Conservation (phyloP, 2,888 invertebrate species). For the Xanthorhoe designata region DNA sequence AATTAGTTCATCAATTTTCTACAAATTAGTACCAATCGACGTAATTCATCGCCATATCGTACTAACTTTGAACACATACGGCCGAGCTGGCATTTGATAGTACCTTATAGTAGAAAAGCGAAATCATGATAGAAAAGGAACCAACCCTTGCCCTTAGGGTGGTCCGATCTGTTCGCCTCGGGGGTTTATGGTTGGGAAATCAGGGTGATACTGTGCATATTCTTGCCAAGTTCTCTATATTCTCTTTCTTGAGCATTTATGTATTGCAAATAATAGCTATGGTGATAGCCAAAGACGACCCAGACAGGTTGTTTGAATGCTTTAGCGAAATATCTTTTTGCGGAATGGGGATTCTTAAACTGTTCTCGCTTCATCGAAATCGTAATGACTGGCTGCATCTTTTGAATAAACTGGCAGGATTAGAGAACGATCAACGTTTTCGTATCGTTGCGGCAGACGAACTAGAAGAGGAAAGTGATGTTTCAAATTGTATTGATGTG, state of each 20-base stretch:
- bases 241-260: slow-evolving; percentile 54
- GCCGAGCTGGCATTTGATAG: not conserved
- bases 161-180: slow-evolving; percentile 42
- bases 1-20: slow-evolving; percentile 17
- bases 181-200: slow-evolving; percentile 51
- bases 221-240: slow-evolving; percentile 49
- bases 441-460: slow-evolving; percentile 46
- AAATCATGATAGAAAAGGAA: slow-evolving; percentile 17
- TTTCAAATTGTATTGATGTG: slow-evolving; percentile 38
- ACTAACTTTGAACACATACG: slow-evolving; percentile 1
- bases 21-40: slow-evolving; percentile 4
- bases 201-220: slow-evolving; percentile 45
- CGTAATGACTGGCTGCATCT: slow-evolving; percentile 57
- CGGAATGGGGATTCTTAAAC: slow-evolving; percentile 66
- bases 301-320: slow-evolving; percentile 62
- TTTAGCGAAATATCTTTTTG: slow-evolving; percentile 68
- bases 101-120: not conserved
- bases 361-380: slow-evolving; percentile 54
- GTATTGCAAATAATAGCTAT: slow-evolving; percentile 58
- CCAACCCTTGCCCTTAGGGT: slow-evolving; percentile 21
- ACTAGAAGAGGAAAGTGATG: slow-evolving; percentile 45
- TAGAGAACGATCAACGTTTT: slow-evolving; percentile 58
- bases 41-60: slow-evolving; percentile 6
- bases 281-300: slow-evolving; percentile 53
- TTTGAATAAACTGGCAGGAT: slow-evolving; percentile 48